Base-by-base conservation (phyloP, 2,888 invertebrate genomes). In the Latrodectus hesperus region DNA sequence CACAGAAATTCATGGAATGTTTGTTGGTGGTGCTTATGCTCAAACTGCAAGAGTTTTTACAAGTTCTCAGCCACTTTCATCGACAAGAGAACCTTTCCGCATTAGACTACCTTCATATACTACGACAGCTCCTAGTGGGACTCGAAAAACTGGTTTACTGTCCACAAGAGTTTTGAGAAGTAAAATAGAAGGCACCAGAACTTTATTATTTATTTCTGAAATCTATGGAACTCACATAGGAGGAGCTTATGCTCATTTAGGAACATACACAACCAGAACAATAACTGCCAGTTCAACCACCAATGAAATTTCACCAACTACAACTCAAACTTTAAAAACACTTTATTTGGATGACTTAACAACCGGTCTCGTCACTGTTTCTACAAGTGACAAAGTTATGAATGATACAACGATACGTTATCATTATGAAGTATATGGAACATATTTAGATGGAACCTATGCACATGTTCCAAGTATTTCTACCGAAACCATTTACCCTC, bases 171-270 rank as follows among this genome's bases (percentile, higher is more conserved):
- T 88, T 8, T 22, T 89, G 11, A 86, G 88, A 65, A 89, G 81
- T 17, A 78, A 83, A 74, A 55, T 89, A 6, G 60, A 88, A 14
- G 74, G 82, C 5, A 71, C 82, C 55, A 82, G 26, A 14, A 88
- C 89, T 9, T 77, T 87, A 26, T 17, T 89, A 17, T 89, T 87
- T 52, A 88, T 88, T 11, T 88, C 88, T 38, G 90, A 90, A 90
- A 84, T 90, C 51, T 87, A 89, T 78, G 90, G 90, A 49, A 90
- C 90, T 38, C 89, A 90, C 70, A 90, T 90, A 49, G 88, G 87
- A 51, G 88, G 89, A 14, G 89, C 90, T 38, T 90, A 90, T 85
- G 90, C 90, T 14, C 90, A 90, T 82, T 74, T 90, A 26, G 90
- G 89, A 14, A 90, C 89, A 70, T 88, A 89, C 53, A 86, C 85